Conservation (phyloP, 2,888 invertebrate species). For the Acleris literana region DNA sequence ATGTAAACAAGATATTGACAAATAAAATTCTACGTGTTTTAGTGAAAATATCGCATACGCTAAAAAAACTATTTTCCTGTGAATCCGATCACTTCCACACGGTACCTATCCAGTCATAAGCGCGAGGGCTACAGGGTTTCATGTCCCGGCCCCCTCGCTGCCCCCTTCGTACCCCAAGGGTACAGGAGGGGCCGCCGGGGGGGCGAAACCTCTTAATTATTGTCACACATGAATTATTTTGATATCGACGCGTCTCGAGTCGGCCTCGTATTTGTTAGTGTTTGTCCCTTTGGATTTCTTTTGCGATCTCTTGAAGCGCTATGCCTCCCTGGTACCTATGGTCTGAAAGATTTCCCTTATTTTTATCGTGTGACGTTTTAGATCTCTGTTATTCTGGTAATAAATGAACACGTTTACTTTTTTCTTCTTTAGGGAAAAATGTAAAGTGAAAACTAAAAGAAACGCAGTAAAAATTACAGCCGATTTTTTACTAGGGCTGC, state of each 20-base stretch:
- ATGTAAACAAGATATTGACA: too few relatives aligned
- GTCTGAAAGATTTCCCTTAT: slow-evolving; percentile 9
- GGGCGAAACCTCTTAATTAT: slow-evolving; percentile 72
- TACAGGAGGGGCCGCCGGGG: slow-evolving; percentile 43
- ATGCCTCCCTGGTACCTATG: slow-evolving; percentile 33
- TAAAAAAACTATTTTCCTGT: slow-evolving; percentile 42
- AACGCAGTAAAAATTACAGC: background rate
- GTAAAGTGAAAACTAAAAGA: background rate
- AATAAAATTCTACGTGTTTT: too few relatives aligned
- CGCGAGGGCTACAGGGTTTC: slow-evolving; percentile 55
- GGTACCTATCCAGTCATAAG: slow-evolving; percentile 48
- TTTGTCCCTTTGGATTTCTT: slow-evolving; percentile 47
- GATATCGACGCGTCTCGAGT: slow-evolving; percentile 66
- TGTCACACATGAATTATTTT: slow-evolving; percentile 80
- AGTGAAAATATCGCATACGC: background rate
- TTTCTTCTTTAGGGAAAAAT: background rate
- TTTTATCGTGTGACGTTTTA: background rate
- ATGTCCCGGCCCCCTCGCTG: slow-evolving; percentile 40
- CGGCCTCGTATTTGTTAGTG: slow-evolving; percentile 45
- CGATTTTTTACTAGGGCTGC: too few relatives aligned
- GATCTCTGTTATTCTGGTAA: background rate
- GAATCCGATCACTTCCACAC: slow-evolving; percentile 52
- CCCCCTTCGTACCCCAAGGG: slow-evolving; percentile 51
- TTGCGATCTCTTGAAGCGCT: slow-evolving; percentile 34
- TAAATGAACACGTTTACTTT: background rate